phyloP scores from a whole-genome alignment of 2,888 invertebrate genomes.

The Zaprionus obscuricornis region DNA sequence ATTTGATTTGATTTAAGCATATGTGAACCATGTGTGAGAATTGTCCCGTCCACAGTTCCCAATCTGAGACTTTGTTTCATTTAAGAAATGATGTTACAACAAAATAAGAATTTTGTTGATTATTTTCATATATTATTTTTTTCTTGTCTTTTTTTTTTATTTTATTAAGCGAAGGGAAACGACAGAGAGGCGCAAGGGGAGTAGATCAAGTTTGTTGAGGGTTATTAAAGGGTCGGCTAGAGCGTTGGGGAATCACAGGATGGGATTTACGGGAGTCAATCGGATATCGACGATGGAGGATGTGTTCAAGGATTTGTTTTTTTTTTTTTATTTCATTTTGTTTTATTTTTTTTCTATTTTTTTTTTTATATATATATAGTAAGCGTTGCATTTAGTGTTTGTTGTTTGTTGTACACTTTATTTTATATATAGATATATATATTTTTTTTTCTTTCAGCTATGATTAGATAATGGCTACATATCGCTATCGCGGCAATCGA shows the following conservation, averaged over 20 bases:
- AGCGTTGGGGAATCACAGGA: conserved; percentile 35
- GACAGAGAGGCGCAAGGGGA: conserved; percentile 58
- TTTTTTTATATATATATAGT: conserved; percentile 24
- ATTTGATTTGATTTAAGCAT: conserved; percentile 69
- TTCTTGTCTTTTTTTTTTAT: conserved; percentile 52
- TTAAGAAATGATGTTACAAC: conserved; percentile 60
- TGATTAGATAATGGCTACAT: conserved; percentile 63
- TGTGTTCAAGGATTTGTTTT: conserved; percentile 61
- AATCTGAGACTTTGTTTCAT: conserved; percentile 86
- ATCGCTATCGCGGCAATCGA: conserved; percentile 82
- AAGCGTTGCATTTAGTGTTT: conserved; percentile 57
- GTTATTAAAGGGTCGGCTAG: conserved; percentile 40
- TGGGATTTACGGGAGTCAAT: conserved; percentile 33
- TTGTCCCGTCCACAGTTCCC: conserved; percentile 91
- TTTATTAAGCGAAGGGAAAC: conserved; percentile 58
- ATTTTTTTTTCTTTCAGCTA: conserved; percentile 27
- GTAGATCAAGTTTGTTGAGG: conserved; percentile 39
- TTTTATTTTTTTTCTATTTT: conserved; percentile 8
- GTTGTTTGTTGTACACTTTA: conserved; percentile 53
- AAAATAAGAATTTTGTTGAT: conserved; percentile 29
- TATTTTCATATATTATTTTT: conserved; percentile 18
- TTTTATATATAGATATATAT: conserved; percentile 4
- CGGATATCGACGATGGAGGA: conserved; percentile 56
- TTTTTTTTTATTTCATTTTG: conserved; percentile 10
- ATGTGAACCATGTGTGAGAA: conserved; percentile 88